Evolutionary conservation across 2,797 vertebrate species (phyloP).

Genomic region (Muscicapa comitata): DNA sequence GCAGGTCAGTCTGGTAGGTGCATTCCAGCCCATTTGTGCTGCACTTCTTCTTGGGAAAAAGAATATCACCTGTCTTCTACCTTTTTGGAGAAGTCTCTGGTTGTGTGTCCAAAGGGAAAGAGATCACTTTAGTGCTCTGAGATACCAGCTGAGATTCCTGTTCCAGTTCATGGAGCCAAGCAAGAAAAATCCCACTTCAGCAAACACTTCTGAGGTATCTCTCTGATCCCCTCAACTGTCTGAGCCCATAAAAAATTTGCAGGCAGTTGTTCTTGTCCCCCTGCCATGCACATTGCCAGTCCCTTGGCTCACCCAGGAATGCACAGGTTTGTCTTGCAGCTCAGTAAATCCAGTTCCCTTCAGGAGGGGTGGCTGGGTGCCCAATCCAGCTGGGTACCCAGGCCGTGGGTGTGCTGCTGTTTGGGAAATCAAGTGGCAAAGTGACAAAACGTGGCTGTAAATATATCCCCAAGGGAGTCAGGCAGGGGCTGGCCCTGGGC

Average conservation of each 20-base stretch:
- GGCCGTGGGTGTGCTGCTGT: fast-evolving
- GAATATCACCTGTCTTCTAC: fast-evolving
- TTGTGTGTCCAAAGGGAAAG: neutral
- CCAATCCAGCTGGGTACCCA: neutral
- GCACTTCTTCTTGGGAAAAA: neutral
- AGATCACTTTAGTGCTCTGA: neutral
- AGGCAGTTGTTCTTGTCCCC: neutral
- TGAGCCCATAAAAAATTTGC: neutral
- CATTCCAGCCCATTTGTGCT: too few species aligned
- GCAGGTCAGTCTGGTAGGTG: neutral
- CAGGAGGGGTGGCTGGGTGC: neutral
- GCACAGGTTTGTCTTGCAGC: neutral
- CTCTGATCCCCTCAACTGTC: neutral
- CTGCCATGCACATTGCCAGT: neutral
- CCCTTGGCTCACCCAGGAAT: neutral
- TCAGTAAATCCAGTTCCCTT: neutral
- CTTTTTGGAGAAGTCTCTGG: neutral
- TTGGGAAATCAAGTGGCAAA: neutral
- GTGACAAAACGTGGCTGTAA: neutral
- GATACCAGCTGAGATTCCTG: neutral
- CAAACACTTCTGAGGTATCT: neutral
- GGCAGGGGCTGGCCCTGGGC: neutral
- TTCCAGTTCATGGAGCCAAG: neutral
- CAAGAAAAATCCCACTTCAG: neutral
- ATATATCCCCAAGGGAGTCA: neutral